Base-by-base conservation (phyloP, 2,113 vertebrate genomes). In the Hydrochoerus hydrochaeris region DNA sequence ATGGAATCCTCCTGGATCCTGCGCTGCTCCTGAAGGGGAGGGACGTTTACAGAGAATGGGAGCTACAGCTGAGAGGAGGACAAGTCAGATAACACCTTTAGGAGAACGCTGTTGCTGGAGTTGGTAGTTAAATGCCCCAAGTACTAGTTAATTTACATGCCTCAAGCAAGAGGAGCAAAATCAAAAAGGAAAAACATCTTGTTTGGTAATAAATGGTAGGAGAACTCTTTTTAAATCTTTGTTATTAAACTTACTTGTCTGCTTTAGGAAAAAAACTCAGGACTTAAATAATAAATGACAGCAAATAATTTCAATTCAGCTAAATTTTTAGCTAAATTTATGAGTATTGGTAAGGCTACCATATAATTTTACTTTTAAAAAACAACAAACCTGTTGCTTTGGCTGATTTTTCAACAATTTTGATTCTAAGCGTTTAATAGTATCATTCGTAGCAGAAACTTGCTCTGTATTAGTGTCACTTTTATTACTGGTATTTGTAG, bases 381-480 rank as follows among this genome's bases (percentile, higher is more conserved):
- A 91, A 0, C 7, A 62, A 98, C 97, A 85, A 98, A 99, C 99
- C 94, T 98, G 98, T 90, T 99, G 99, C 85, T 99, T 99, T 86
- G 98, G 97, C 97, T 99, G 98, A 44, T 98, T 99, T 98, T 99
- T 99, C 97, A 99, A 99, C 95, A 99, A 98, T 98, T 99, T 99
- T 96, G 99, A 99, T 97, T 99, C 99, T 73, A 99, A 99, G 92
- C 99, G 99, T 98, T 99, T 99, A 98, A 99, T 99, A 75, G 99
- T 99, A 98, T 99, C 99, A 60, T 99, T 99, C 97, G 99, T 99
- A 90, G 99, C 98, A 97, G 98, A 98, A 97, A 99, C 99, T 97
- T 99, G 99, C 89, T 99, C 99, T 98, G 99, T 98, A 97, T 99
- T 99, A 44, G 98, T 99, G 71, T 99, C 99, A 44, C 99, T 99